Conservation (phyloP, 1,140 invertebrate species). For the Aphelinus certus region DNA sequence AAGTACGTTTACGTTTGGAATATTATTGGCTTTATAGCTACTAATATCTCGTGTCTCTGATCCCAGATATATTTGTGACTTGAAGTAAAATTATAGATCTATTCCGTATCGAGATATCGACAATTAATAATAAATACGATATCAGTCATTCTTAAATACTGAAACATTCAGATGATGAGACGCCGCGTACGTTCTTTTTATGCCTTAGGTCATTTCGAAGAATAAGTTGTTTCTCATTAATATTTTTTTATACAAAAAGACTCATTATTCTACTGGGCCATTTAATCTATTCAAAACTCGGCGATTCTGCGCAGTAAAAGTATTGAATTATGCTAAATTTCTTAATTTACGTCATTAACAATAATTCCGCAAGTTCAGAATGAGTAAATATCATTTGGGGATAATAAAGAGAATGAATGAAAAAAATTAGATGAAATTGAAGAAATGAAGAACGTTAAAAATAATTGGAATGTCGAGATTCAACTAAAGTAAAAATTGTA, state of each 20-base stretch:
- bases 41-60: conserved; percentile 39
- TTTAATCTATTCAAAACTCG: not conserved
- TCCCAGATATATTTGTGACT: conserved; percentile 14
- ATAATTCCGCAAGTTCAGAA: not conserved
- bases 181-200: no score
- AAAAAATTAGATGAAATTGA: not conserved
- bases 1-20: conserved; percentile 2
- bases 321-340: conserved; percentile 10
- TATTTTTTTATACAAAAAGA: conserved; percentile 20
- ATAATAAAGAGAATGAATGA: not conserved
- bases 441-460: not conserved
- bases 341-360: conserved; percentile 7
- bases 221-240: no score
- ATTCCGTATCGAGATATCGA: conserved; percentile 37
- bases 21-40: conserved; percentile 20
- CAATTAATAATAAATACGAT: conserved; percentile 40
- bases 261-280: no score
- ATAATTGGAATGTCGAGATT: not conserved
- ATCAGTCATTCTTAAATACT: conserved; percentile 44
- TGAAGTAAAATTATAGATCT: conserved; percentile 15
- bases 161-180: conserved; percentile 36
- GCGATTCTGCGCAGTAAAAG: not conserved
- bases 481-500: not conserved
- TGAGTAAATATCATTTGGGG: not conserved
- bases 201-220: no score